These are phyloP conservation scores for Galeopsomyia nigrocyanea DNA, from an alignment of 2,888 invertebrate genomes.

Conservation along the genomic window DNA sequence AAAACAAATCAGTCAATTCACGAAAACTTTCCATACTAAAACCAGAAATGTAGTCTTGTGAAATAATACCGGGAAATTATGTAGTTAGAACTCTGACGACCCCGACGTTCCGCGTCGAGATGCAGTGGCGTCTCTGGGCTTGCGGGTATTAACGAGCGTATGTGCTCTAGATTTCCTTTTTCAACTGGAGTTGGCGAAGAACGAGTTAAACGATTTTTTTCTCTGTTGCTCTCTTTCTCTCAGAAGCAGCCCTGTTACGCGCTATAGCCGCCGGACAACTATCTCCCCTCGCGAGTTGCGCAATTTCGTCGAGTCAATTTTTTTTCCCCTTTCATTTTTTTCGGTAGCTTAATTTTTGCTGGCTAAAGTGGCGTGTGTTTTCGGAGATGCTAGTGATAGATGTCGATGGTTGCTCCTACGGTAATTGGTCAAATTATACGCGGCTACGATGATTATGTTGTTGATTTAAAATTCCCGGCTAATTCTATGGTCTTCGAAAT, in stretches of 20 bases:
- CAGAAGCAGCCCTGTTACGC: conserved; percentile 39
- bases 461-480: no score
- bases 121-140: not conserved
- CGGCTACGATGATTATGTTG: no score
- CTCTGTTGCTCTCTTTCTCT: conserved; percentile 17
- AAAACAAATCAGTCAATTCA: no score
- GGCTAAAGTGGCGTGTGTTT: no score
- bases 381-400: no score
- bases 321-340: no score
- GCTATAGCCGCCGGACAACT: conserved; percentile 59
- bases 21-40: not conserved
- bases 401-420: no score
- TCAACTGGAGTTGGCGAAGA: conserved; percentile 19
- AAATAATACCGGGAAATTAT: conserved; percentile 29
- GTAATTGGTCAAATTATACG: no score
- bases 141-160: not conserved
- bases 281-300: conserved; percentile 57
- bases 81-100: conserved; percentile 17
- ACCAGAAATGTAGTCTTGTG: conserved; percentile 17
- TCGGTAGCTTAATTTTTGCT: no score
- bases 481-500: no score
- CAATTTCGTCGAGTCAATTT: no score
- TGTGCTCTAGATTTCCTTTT: conserved; percentile 41
- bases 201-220: conserved; percentile 31
- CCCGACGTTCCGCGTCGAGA: not conserved